Conservation (phyloP, 2,113 vertebrate genomes). For the Arothron firmamentum region DNA sequence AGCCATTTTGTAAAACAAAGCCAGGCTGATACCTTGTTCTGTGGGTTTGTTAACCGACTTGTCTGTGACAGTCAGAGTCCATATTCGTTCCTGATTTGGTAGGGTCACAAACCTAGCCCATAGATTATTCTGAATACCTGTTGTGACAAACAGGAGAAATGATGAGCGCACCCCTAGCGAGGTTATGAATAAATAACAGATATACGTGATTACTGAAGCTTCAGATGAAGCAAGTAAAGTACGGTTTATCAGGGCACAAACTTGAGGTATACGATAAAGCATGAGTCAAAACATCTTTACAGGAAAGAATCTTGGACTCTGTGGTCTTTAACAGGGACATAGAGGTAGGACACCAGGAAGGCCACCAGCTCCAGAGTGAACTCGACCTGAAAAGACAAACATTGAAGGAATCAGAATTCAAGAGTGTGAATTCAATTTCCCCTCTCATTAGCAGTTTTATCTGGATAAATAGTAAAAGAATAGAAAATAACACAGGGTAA, state of each 20-base stretch:
- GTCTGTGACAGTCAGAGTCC: conserved; percentile 83
- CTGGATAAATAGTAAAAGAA: too few species aligned
- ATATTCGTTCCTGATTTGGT: conserved; percentile 82
- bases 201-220: background rate
- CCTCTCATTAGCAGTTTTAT: too few species aligned
- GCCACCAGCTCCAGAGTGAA: conserved; percentile 83
- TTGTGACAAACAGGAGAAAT: background rate
- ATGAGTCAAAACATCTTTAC: conserved; percentile 64
- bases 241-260: background rate
- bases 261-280: background rate
- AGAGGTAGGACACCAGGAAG: conserved; percentile 88
- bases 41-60: conserved; percentile 44
- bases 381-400: conserved; percentile 58
- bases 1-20: conserved; percentile 12
- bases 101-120: conserved; percentile 85
- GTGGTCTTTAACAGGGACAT: conserved; percentile 88
- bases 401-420: background rate
- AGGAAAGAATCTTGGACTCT: conserved; percentile 85
- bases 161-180: background rate
- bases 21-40: conserved; percentile 40
- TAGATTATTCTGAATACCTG: conserved; percentile 84
- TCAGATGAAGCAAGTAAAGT: background rate
- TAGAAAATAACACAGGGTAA: too few species aligned
- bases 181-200: background rate
- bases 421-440: too few species aligned